These are phyloP conservation scores for Psophia crepitans DNA, from an alignment of 2,113 vertebrate genomes.

Conservation along the genomic window DNA sequence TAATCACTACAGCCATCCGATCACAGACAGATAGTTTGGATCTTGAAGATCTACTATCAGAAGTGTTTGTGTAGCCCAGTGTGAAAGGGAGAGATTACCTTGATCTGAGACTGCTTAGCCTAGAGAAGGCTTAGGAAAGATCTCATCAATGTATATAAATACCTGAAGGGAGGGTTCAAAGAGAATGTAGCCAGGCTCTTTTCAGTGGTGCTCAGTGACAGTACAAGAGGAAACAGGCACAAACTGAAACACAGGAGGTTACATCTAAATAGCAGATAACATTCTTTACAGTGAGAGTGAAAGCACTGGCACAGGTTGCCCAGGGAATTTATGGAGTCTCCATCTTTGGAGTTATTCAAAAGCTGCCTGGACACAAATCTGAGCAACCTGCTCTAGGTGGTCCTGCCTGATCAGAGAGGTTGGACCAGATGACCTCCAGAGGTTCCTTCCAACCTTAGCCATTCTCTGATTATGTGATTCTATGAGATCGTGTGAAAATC, in stretches of 20 bases:
- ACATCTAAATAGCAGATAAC: neutral
- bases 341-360: neutral
- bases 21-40: neutral
- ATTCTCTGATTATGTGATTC: neutral
- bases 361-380: neutral
- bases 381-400: neutral
- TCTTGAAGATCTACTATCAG: neutral
- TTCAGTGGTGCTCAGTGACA: neutral
- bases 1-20: neutral
- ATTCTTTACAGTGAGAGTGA: neutral
- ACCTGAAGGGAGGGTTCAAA: neutral
- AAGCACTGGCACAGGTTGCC: neutral
- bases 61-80: neutral
- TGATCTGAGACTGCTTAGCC: neutral
- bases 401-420: neutral
- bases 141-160: neutral
- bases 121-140: neutral
- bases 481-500: neutral
- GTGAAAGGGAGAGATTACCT: neutral
- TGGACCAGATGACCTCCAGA: neutral
- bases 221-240: neutral
- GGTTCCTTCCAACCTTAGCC: neutral
- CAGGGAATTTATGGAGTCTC: neutral
- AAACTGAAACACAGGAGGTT: neutral
- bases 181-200: neutral